phyloP scores from a whole-genome alignment of 2,113 vertebrate genomes.

The Caranx ignobilis region DNA sequence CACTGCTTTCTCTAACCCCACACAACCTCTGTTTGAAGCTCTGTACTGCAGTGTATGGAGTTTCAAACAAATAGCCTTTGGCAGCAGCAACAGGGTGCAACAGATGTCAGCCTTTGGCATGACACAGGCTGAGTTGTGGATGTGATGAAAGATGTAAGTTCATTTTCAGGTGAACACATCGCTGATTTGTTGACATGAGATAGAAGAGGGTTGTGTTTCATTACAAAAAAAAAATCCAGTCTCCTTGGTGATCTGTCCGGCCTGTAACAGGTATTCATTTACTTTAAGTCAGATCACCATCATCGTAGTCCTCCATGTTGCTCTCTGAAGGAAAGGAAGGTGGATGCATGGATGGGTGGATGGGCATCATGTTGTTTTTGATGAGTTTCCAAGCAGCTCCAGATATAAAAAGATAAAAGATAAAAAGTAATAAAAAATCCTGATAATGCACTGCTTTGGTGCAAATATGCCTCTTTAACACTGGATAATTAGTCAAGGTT shows the following conservation, averaged over 20 bases:
- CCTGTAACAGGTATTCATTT: neutral
- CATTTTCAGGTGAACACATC: neutral
- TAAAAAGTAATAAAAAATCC: neutral
- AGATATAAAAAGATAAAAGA: neutral
- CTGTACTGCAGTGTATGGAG: conserved; percentile 6
- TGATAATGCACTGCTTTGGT: neutral
- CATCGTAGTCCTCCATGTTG: neutral
- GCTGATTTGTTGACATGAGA: neutral
- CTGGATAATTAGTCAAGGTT: neutral
- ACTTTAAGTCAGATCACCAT: neutral
- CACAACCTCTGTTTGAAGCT: conserved; percentile 34
- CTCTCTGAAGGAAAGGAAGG: neutral
- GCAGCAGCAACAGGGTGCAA: conserved; percentile 21
- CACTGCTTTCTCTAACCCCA: conserved; percentile 24
- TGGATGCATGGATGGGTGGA: neutral
- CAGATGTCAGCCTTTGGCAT: conserved; percentile 20
- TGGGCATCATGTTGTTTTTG: neutral
- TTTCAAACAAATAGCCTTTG: conserved; percentile 19
- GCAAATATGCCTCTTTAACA: neutral
- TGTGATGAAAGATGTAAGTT: neutral
- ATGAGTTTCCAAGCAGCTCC: neutral
- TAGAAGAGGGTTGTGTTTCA: neutral
- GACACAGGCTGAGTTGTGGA: neutral
- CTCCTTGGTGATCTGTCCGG: neutral
- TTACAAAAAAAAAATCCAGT: neutral